Conservation (phyloP, 2,113 vertebrate species). For the pig (Sus scrofa) region T2T-Sscrofa CM000817.6:80439001-80439500, state of each 20-base stretch:
- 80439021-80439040: conserved; percentile 85
- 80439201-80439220: conserved; percentile 71
- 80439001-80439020: conserved; percentile 73
- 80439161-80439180: conserved; percentile 53
- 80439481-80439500: fast-evolving
- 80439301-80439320: conserved; percentile 16
- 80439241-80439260: conserved; percentile 57
- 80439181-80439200: not conserved
- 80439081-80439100: conserved; percentile 58
- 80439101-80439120: conserved; percentile 39
- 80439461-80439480: not conserved
- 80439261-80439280: conserved; percentile 61
- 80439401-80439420: not conserved
- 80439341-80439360: not conserved
- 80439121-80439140: conserved; percentile 60
- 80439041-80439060: conserved; percentile 69
- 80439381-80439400: not conserved
- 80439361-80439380: not conserved
- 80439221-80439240: conserved; percentile 76
- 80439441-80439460: not conserved
- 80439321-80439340: not conserved
- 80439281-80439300: not conserved
- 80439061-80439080: conserved; percentile 65
- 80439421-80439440: not conserved
- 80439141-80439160: conserved; percentile 57